These are phyloP conservation scores for Nasonia longicornis DNA, from an alignment of 1,140 invertebrate genomes.

Conservation along the genomic window DNA sequence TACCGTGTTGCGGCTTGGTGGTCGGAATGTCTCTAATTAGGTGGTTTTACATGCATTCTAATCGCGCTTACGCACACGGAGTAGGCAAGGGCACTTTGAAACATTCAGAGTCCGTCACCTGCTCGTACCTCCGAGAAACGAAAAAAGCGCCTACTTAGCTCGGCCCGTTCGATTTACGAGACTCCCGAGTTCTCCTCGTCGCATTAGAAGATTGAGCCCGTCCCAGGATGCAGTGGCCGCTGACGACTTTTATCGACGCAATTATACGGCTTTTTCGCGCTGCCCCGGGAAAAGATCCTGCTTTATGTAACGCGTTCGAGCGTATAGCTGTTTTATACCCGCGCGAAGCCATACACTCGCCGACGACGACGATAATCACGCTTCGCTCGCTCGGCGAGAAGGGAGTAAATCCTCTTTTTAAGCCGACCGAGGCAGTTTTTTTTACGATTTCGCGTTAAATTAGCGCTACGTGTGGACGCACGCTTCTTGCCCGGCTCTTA, in stretches of 20 bases:
- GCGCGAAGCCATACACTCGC: conserved; percentile 27
- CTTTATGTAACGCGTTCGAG: conserved; percentile 20
- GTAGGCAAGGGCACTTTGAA: too few species aligned
- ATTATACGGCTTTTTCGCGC: conserved; percentile 29
- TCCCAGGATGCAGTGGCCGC: not conserved
- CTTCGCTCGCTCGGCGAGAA: not conserved
- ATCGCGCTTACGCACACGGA: too few species aligned
- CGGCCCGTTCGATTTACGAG: conserved; percentile 8
- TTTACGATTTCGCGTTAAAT: conserved; percentile 38
- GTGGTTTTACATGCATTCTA: not conserved
- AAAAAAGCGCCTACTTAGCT: too few species aligned
- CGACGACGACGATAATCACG: conserved; percentile 4
- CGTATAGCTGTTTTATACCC: not conserved
- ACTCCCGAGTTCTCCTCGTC: not conserved
- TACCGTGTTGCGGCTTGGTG: too few species aligned
- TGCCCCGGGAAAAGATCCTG: not conserved
- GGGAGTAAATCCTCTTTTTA: conserved; percentile 38
- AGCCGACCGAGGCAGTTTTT: not conserved
- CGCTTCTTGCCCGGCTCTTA: too few species aligned
- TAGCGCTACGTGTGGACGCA: not conserved
- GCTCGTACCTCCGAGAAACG: not conserved
- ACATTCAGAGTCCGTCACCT: too few species aligned
- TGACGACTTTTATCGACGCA: conserved; percentile 29
- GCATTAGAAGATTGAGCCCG: conserved; percentile 32
- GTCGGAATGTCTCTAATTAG: not conserved